Evolutionary conservation across 2,888 invertebrate genomes (phyloP).

Genomic region (Scaeva pyrastri): DNA sequence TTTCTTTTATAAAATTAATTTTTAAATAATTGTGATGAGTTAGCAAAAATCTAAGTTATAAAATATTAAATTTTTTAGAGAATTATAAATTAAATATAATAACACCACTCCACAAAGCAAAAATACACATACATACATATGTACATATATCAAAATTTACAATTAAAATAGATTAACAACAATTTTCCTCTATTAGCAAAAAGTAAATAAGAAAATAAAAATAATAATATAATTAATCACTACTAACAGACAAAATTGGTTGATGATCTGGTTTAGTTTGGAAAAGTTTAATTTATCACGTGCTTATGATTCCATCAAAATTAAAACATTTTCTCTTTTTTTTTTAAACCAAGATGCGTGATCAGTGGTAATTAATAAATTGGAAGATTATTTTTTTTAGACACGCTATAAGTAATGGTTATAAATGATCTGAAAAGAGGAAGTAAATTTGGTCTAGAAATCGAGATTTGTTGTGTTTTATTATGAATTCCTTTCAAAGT

Average conservation of each 20-base stretch:
- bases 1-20: no score
- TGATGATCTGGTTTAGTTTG: conserved; percentile 31
- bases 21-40: no score
- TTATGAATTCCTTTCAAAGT: neutral
- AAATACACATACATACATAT: no score
- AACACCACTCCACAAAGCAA: no score
- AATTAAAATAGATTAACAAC: no score
- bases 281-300: conserved; percentile 19
- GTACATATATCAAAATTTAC: no score
- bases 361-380: conserved; percentile 20
- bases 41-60: no score
- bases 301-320: neutral
- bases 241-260: neutral
- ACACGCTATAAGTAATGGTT: neutral
- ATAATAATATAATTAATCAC: neutral
- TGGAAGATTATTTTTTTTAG: conserved; percentile 9
- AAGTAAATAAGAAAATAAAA: neutral
- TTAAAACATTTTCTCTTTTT: conserved; percentile 21
- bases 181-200: no score
- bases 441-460: conserved; percentile 17
- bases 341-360: conserved; percentile 1
- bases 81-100: no score
- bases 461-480: neutral
- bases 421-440: neutral
- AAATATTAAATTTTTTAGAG: no score